A percentile compares a stretch with the other conserved stretches of the same genome.
Evolutionary conservation across 1,140 invertebrate genomes (phyloP).

Genomic region (Psilanteris sp.): DNA sequence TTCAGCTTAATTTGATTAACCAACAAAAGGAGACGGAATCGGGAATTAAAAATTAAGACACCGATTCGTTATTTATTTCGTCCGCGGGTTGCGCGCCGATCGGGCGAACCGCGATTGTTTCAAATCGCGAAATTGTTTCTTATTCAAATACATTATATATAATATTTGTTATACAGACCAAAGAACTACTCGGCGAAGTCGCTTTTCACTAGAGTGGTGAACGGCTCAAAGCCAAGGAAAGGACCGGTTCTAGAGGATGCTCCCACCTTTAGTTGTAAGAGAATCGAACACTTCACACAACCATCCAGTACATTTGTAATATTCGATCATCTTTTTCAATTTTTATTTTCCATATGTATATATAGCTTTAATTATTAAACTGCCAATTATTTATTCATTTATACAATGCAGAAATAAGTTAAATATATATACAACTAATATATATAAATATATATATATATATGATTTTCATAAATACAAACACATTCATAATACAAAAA

Average conservation of each 20-base stretch:
- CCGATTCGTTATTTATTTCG: too few species aligned
- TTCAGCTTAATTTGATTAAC: conserved; percentile 3
- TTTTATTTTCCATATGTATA: conserved; percentile 1
- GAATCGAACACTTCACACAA: conserved; percentile 35
- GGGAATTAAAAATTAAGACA: too few species aligned
- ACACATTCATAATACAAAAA: too few species aligned
- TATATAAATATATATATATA: too few species aligned
- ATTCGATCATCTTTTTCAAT: conserved; percentile 28
- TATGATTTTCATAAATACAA: too few species aligned
- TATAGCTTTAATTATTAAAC: too few species aligned
- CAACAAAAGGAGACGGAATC: background rate
- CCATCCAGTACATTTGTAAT: conserved; percentile 31
- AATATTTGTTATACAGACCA: conserved; percentile 29
- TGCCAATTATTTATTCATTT: too few species aligned
- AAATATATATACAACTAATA: too few species aligned
- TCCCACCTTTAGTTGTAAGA: conserved; percentile 68
- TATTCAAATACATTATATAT: conserved; percentile 24
- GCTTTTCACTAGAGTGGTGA: conserved; percentile 48
- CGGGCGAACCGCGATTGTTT: too few species aligned
- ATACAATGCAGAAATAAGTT: too few species aligned
- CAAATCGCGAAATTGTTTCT: background rate
- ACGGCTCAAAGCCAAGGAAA: conserved; percentile 64
- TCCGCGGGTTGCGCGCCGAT: too few species aligned
- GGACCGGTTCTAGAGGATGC: conserved; percentile 79
- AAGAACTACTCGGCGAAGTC: conserved; percentile 43